Percentiles rank a stretch among this genome's conserved stretches.
Evolutionary conservation across 2,888 invertebrate genomes (phyloP).

Genomic region (Acleris literana): DNA sequence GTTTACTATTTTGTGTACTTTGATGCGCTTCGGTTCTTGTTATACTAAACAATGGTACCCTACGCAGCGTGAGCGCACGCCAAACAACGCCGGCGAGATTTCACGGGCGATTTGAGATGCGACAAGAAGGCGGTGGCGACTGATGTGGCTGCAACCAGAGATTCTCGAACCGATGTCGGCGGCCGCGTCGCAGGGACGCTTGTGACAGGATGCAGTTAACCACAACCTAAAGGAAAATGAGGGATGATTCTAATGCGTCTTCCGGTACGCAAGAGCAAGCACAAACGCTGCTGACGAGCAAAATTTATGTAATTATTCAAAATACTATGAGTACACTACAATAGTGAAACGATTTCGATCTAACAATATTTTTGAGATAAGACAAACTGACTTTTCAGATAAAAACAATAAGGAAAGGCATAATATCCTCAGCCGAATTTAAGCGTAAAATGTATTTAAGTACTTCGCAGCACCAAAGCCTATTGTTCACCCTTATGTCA

Average conservation of each 20-base stretch:
- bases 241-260: not conserved
- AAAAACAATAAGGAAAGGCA: too few species aligned
- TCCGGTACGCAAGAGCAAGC: too few species aligned
- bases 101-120: conserved; percentile 63
- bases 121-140: conserved; percentile 55
- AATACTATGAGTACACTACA: too few species aligned
- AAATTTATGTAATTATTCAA: too few species aligned
- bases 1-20: conserved; percentile 31
- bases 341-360: too few species aligned
- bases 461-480: not conserved
- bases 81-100: conserved; percentile 55
- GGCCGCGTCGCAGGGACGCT: not conserved
- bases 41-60: conserved; percentile 25
- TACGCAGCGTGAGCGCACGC: conserved; percentile 35
- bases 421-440: too few species aligned
- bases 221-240: not conserved
- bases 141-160: conserved; percentile 47
- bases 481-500: conserved; percentile 4
- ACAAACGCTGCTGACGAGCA: too few species aligned
- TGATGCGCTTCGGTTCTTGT: conserved; percentile 18
- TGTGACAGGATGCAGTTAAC: not conserved
- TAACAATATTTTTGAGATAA: too few species aligned
- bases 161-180: conserved; percentile 28
- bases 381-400: too few species aligned
- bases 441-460: not conserved